Conservation (phyloP, 2,113 vertebrate species). For the Uria lomvia region DNA sequence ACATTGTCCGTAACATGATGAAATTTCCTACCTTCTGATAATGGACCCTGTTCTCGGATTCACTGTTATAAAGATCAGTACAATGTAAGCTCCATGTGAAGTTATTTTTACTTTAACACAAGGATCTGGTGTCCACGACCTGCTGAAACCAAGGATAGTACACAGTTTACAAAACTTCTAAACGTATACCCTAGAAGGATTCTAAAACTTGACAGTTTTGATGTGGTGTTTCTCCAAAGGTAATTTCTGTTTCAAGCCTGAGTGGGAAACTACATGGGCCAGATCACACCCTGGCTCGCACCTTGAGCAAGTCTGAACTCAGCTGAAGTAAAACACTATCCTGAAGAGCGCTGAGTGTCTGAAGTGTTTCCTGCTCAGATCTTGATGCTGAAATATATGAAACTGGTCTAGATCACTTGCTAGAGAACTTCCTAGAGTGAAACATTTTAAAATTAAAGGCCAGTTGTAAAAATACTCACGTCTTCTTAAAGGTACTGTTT, state of each 20-base stretch:
- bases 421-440: not conserved
- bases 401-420: not conserved
- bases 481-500: not conserved
- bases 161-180: not conserved
- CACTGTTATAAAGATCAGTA: not conserved
- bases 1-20: not conserved
- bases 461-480: not conserved
- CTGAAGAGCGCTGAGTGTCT: not conserved
- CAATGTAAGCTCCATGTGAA: not conserved
- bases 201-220: not conserved
- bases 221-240: not conserved
- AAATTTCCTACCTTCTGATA: not conserved
- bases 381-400: not conserved
- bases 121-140: not conserved
- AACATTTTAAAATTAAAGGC: not conserved
- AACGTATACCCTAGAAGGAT: not conserved
- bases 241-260: not conserved
- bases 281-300: not conserved
- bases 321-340: not conserved
- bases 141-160: conserved; percentile 13
- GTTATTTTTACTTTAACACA: not conserved
- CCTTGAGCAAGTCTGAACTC: not conserved
- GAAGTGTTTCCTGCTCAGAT: not conserved
- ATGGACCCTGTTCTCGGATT: not conserved
- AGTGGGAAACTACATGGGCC: not conserved